phyloP scores from a whole-genome alignment of 2,888 invertebrate genomes.

The Caenorhabditis drosophilae region DNA sequence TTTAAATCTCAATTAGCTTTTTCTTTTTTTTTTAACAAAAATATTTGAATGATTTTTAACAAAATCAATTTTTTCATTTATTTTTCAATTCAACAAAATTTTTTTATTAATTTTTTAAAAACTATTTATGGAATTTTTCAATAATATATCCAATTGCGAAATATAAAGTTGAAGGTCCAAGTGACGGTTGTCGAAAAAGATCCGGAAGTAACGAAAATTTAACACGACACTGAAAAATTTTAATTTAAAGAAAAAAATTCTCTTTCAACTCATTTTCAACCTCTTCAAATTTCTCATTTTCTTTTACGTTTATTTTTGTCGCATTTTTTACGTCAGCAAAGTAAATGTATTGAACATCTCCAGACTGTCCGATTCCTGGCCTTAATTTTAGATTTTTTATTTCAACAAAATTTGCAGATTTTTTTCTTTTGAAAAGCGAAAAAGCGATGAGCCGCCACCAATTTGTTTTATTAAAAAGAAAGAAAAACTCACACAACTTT shows the following conservation, averaged over 20 bases:
- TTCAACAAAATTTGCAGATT: neutral
- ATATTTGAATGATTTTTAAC: no score
- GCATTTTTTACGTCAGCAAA: conserved; percentile 13
- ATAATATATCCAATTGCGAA: conserved; percentile 26
- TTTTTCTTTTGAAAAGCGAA: neutral
- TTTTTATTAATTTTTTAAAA: no score
- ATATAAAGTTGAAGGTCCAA: conserved; percentile 33
- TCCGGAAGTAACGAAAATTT: conserved; percentile 11
- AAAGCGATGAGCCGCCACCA: neutral
- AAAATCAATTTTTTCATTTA: no score
- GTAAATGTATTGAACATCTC: conserved; percentile 24
- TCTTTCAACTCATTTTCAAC: neutral
- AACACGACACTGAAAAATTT: conserved; percentile 6
- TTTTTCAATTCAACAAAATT: no score
- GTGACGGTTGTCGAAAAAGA: conserved; percentile 10
- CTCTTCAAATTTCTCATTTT: conserved; percentile 20
- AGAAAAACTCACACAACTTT: conserved; percentile 7
- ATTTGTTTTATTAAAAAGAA: no score
- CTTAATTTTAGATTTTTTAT: neutral
- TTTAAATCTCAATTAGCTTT: no score
- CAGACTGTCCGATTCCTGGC: conserved; percentile 36
- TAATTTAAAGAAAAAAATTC: neutral
- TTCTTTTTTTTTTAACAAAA: no score
- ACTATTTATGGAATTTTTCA: neutral
- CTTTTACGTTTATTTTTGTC: conserved; percentile 10